Percentiles rank a stretch among this genome's conserved stretches.
phyloP scores from a whole-genome alignment of 2,888 invertebrate genomes.

The Ophioninae sp. region DNA sequence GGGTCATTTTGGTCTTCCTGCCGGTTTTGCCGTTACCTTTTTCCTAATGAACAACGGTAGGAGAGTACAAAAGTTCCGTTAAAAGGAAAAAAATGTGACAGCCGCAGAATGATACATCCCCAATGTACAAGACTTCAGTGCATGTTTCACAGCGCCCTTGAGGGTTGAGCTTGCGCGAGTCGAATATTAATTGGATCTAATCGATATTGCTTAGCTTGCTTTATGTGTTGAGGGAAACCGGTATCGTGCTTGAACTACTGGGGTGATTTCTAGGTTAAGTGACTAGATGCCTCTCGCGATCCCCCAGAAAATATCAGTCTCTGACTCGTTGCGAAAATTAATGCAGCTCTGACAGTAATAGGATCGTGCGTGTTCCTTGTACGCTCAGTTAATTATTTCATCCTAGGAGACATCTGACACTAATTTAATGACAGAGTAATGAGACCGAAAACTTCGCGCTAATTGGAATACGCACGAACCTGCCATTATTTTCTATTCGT shows the following conservation, averaged over 20 bases:
- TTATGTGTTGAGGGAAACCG: conserved; percentile 33
- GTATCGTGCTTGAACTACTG: conserved; percentile 21
- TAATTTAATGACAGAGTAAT: background rate
- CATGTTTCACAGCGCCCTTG: background rate
- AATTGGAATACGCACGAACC: conserved; percentile 3
- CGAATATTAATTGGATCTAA: conserved; percentile 57
- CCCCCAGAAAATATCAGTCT: conserved; percentile 9
- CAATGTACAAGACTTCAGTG: background rate
- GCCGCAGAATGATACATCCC: background rate
- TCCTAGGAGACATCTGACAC: background rate
- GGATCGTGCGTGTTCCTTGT: conserved; percentile 7
- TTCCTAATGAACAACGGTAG: background rate
- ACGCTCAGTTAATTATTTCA: conserved; percentile 2
- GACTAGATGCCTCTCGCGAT: background rate
- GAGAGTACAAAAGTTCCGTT: background rate
- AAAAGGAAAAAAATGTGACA: background rate
- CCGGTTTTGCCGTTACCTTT: background rate
- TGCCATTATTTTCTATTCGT: background rate
- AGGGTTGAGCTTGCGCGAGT: conserved; percentile 20
- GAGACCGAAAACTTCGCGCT: background rate
- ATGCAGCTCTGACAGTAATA: conserved; percentile 32
- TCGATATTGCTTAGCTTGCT: conserved; percentile 34
- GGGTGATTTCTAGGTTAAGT: conserved; percentile 29
- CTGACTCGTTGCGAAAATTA: conserved; percentile 35
- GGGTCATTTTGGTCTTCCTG: background rate